Evolutionary conservation across 2,888 invertebrate species (phyloP).

Genomic region (Cylloceria caligata): DNA sequence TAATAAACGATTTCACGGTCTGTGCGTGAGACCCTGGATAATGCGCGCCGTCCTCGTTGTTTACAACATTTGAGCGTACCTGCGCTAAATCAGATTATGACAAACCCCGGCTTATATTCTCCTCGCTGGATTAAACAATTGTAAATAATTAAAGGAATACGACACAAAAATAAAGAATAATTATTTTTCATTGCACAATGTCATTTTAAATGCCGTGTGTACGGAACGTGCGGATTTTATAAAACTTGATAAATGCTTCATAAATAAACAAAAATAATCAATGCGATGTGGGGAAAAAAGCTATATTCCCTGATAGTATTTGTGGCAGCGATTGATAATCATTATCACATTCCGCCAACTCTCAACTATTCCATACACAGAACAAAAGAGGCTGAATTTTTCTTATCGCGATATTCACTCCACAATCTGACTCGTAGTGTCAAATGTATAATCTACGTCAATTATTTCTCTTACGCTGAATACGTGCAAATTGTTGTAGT

Average conservation of each 20-base stretch:
- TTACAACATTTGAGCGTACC: too few species aligned
- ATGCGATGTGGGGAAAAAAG: neutral
- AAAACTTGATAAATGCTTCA: neutral
- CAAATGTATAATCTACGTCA: conserved; percentile 36
- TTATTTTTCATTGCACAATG: neutral
- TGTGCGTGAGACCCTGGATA: conserved; percentile 41
- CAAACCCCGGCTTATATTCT: too few species aligned
- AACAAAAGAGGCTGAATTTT: conserved; percentile 33
- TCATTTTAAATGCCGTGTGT: too few species aligned
- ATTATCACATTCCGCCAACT: neutral
- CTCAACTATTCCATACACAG: conserved; percentile 18
- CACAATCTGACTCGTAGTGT: conserved; percentile 24
- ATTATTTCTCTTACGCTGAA: conserved; percentile 48
- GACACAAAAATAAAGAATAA: neutral
- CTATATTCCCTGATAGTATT: neutral
- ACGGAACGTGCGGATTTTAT: too few species aligned
- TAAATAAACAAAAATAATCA: neutral
- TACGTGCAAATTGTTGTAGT: conserved; percentile 34
- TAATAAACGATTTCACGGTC: conserved; percentile 71
- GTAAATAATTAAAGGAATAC: neutral
- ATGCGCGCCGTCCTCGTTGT: conserved; percentile 10
- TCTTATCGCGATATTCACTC: conserved; percentile 42
- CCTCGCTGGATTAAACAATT: neutral
- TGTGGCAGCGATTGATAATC: neutral
- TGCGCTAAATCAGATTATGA: too few species aligned